A percentile compares a stretch with the other conserved stretches of the same genome.
These are phyloP conservation scores for Pediacus dermestoides DNA, from an alignment of 2,888 invertebrate species.

Conservation along the genomic window DNA sequence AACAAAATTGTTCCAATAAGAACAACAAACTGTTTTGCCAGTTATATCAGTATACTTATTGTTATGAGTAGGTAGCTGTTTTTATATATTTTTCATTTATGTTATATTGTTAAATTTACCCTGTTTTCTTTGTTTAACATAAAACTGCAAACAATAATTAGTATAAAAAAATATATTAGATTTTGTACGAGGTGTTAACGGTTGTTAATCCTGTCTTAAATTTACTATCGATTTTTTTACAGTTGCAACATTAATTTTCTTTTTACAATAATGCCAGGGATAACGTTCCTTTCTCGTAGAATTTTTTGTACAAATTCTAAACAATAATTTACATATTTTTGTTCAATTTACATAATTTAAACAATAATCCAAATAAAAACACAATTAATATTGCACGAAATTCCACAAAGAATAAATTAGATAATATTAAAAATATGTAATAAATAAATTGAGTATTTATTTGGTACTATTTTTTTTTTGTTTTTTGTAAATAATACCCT, in stretches of 20 bases:
- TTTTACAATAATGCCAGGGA: slow-evolving; percentile 51
- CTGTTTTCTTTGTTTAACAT: slow-evolving; percentile 36
- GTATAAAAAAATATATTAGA: slow-evolving; percentile 7
- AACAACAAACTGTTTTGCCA: slow-evolving; percentile 19
- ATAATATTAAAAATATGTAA: slow-evolving; percentile 7
- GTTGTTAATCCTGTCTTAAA: slow-evolving; percentile 31
- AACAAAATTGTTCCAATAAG: slow-evolving; percentile 8
- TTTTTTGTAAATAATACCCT: slow-evolving; percentile 35
- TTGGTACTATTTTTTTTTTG: slow-evolving; percentile 24
- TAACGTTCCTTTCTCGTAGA: slow-evolving; percentile 47
- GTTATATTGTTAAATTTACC: slow-evolving; percentile 48
- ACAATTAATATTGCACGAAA: slow-evolving; percentile 21
- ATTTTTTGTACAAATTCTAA: slow-evolving; percentile 29
- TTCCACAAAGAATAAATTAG: neutral
- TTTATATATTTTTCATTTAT: slow-evolving; percentile 43
- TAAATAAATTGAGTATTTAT: slow-evolving; percentile 19
- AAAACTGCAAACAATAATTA: slow-evolving; percentile 15
- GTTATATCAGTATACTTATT: slow-evolving; percentile 19
- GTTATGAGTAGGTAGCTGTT: slow-evolving; percentile 33
- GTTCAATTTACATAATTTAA: slow-evolving; percentile 4
- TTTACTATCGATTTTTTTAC: slow-evolving; percentile 39
- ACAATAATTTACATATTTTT: slow-evolving; percentile 17
- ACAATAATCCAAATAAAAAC: slow-evolving; percentile 7
- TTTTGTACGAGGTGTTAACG: slow-evolving; percentile 45
- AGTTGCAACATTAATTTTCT: slow-evolving; percentile 45